Base-by-base conservation (phyloP, 1,140 invertebrate species). In the Drosophila erecta region DNA sequence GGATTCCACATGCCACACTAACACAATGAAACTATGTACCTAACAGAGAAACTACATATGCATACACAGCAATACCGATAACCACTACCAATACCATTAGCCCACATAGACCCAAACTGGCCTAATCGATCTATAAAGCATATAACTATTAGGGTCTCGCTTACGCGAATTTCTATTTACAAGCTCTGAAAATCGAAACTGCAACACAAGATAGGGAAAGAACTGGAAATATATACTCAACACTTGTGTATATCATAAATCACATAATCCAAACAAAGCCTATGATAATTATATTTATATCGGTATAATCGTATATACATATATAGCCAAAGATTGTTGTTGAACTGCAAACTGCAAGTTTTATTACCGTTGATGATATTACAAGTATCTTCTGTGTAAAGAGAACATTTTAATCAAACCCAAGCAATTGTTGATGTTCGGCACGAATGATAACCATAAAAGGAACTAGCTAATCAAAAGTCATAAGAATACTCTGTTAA, bases 351-450 rank as follows among this genome's bases (percentile, higher is more conserved):
- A 61, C 81, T 86, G 83, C 81, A 86, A 79, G 83, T 90, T 78
- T 90, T 84, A 90, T 90, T 90, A 90, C 87, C 87, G 79, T 90
- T 90, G 76, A 90, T 70, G 87, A 90, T 90, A 90, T 90, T 90
- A 17, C 17, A 17, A 17, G 17, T 17, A 70, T 41, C 69, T 81
- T 78, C 59, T 76, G 60, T 76, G 67, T 67, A 67, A 76, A 74
- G 69, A 75, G 57, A 51, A 61, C 35, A 81, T 86, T 86, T 86
- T 87, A 87, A 87, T 76, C 79, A 69, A 65, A 85, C 22, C 20
- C 87, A 86, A 85, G 77, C 85, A 90, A 89, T 90, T 89, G 85
- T 90, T 90, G 76, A 89, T 83, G 80, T 81, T 85, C 79, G 76
- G 44, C 80, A 85, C 69, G 76, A 85, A 85, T 85, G 44, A 83